These are phyloP conservation scores for Neodiprion virginianus DNA, from an alignment of 1,140 invertebrate genomes.

Conservation along the genomic window DNA sequence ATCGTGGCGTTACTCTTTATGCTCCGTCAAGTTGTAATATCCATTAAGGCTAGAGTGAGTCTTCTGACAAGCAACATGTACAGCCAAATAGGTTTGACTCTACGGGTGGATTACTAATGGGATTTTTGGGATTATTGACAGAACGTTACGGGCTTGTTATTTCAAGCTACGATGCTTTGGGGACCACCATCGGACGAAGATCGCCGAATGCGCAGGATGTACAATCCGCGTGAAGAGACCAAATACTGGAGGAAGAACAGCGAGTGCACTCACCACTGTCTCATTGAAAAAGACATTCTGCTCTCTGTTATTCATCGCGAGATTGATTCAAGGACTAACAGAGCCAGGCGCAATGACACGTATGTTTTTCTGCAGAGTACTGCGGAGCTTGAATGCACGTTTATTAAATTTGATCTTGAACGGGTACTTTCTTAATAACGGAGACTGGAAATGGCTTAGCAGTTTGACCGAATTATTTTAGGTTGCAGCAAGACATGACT, in stretches of 20 bases:
- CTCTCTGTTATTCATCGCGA: not conserved
- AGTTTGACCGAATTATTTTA: not conserved
- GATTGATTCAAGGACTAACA: not conserved
- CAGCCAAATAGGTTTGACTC: not conserved
- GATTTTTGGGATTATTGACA: not conserved
- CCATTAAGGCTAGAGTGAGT: not conserved
- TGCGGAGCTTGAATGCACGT: too few species aligned
- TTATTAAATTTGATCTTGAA: too few species aligned
- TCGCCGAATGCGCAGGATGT: not conserved
- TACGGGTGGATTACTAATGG: not conserved
- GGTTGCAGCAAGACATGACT: not conserved
- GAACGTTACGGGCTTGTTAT: not conserved
- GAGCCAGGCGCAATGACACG: not conserved
- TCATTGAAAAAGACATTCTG: not conserved
- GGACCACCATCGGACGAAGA: not conserved
- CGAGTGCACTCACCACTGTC: not conserved
- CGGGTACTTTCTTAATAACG: too few species aligned
- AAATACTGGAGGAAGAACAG: not conserved
- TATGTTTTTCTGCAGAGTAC: not conserved
- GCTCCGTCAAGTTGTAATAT: not conserved
- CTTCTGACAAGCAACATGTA: not conserved
- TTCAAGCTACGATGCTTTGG: not conserved
- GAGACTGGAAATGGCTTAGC: too few species aligned
- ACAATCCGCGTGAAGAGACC: not conserved
- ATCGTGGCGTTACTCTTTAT: not conserved